Conservation (phyloP, 1,140 invertebrate genomes). For the Drosophila kohkoa region DNA sequence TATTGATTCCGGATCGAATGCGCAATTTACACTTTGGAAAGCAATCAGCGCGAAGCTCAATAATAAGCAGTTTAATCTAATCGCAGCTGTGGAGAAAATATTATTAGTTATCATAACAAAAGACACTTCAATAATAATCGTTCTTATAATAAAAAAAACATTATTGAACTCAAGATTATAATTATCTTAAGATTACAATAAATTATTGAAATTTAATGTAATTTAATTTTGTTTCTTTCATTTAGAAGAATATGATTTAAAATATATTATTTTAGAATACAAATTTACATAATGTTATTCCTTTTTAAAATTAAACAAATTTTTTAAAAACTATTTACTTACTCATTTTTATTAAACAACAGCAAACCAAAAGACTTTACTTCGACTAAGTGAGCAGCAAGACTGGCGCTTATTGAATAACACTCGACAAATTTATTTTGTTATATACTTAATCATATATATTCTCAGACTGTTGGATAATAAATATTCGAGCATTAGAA, state of each 20-base stretch:
- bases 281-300: background rate
- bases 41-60: slow-evolving; percentile 8
- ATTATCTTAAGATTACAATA: no score
- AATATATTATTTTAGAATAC: no score
- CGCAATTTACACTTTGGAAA: background rate
- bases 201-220: background rate
- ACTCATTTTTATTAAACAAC: slow-evolving; percentile 39
- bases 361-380: background rate
- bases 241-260: background rate
- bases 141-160: no score
- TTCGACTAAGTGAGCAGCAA: slow-evolving; percentile 38
- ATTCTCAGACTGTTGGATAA: slow-evolving; percentile 16
- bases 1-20: slow-evolving; percentile 57
- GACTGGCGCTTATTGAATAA: slow-evolving; percentile 37
- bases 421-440: background rate
- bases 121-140: background rate
- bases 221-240: background rate
- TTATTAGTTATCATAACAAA: background rate
- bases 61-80: background rate
- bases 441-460: slow-evolving; percentile 6
- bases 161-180: no score
- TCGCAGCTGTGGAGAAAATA: slow-evolving; percentile 13
- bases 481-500: slow-evolving; percentile 62
- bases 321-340: slow-evolving; percentile 12
- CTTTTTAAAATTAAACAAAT: background rate